Evolutionary conservation across 2,113 vertebrate genomes (phyloP), one percentile per base, ranked within the genome.

Genomic region (Carettochelys insculpta): DNA sequence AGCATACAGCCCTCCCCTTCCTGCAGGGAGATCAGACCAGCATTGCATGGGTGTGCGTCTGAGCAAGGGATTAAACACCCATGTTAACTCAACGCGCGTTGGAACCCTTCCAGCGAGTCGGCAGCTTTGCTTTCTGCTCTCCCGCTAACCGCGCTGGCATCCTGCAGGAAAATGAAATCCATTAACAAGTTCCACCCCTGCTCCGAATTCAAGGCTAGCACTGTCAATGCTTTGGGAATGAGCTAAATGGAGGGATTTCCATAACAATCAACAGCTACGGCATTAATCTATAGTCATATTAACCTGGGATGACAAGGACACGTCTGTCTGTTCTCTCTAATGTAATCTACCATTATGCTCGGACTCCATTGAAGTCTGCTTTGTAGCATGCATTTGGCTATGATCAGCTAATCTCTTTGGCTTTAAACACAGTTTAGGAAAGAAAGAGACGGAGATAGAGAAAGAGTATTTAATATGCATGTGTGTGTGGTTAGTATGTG

Each of bases 251-350:
- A 73, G 86, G 87, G 89, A 96, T 97, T 95, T 95, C 95, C 96
- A 96, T 97, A 96, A 96, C 96, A 96, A 97, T 96, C 95, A 91
- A 92, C 89, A 94, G 96, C 95, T 94, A 96, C 93, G 91, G 95
- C 94, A 95, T 95, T 95, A 96, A 94, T 94, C 94, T 94, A 93
- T 83, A 95, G 93, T 94, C 95, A 94, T 92, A 95, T 96, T 96
- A 96, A 96, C 95, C 96, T 87, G 91, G 93, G 94, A 95, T 96
- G 95, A 94, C 95, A 96, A 93, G 96, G 96, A 96, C 94, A 95
- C 90, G 95, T 91, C 94, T 94, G 96, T 90, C 96, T 95, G 87
- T 87, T 95, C 92, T 90, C 88, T 88, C 93, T 41, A 82, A 93
- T 80, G 92, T 86, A 93, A 95, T 93, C 95, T 92, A 25, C 93